These are phyloP conservation scores for Acrobasis suavella DNA, from an alignment of 2,888 invertebrate genomes.

Conservation along the genomic window DNA sequence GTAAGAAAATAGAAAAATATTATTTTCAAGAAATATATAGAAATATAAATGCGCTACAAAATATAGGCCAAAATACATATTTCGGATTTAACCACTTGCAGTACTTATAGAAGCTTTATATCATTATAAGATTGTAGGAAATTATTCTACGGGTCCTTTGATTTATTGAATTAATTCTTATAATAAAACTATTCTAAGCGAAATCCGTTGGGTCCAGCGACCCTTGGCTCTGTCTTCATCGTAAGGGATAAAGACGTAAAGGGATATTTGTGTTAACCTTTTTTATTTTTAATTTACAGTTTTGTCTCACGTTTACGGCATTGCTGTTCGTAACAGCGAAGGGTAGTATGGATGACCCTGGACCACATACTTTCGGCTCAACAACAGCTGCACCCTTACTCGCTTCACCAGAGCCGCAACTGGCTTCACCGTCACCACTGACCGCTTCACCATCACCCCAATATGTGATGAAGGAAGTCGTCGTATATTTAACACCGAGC, in stretches of 20 bases:
- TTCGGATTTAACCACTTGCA: too few species aligned
- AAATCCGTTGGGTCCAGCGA: too few species aligned
- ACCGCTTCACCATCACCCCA: slow-evolving; percentile 32
- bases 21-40: neutral
- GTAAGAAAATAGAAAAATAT: slow-evolving; percentile 41
- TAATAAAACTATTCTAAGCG: too few species aligned
- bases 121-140: too few species aligned
- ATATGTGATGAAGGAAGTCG: slow-evolving; percentile 55
- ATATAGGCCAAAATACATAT: too few species aligned
- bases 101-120: too few species aligned
- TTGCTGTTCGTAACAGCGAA: slow-evolving; percentile 41
- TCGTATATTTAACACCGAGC: slow-evolving; percentile 62
- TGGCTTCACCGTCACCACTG: slow-evolving; percentile 21
- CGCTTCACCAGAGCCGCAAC: slow-evolving; percentile 21
- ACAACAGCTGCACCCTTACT: slow-evolving; percentile 32
- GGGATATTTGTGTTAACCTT: neutral
- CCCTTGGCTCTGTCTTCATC: too few species aligned
- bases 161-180: neutral
- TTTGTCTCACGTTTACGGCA: slow-evolving; percentile 43
- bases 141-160: too few species aligned
- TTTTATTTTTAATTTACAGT: slow-evolving; percentile 40
- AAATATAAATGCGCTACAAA: neutral
- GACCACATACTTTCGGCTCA: slow-evolving; percentile 48
- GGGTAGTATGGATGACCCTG: slow-evolving; percentile 45
- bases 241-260: too few species aligned